Evolutionary conservation across 2,797 vertebrate genomes (phyloP).

Genomic region (Dendrocincla fuliginosa): DNA sequence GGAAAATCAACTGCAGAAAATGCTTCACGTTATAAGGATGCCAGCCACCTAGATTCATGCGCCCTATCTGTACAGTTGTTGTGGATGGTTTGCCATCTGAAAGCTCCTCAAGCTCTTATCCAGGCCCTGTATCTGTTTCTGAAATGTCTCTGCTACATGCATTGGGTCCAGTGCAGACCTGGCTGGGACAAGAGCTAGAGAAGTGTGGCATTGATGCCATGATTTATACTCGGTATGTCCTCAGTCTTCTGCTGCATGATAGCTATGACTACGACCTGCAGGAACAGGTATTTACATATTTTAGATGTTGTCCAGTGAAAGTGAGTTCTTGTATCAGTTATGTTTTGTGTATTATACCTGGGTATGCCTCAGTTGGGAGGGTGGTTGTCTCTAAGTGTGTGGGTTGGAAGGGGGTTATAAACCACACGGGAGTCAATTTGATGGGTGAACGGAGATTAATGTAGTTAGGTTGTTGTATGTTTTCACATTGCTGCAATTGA

Average conservation of each 20-base stretch:
- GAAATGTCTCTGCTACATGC: slow-evolving; percentile 99
- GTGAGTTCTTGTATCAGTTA: slow-evolving; percentile 31
- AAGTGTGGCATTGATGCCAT: slow-evolving; percentile 99
- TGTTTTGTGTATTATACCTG: slow-evolving; percentile 53
- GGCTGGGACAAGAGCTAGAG: slow-evolving; percentile 99
- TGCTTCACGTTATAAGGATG: slow-evolving; percentile 87
- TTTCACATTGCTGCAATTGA: not conserved
- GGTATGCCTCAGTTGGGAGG: not conserved
- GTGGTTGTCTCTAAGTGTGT: not conserved
- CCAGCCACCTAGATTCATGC: slow-evolving; percentile 94
- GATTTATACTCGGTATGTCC: slow-evolving; percentile 98
- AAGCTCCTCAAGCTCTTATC: slow-evolving; percentile 87
- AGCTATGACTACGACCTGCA: slow-evolving; percentile 98
- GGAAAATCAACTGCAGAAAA: slow-evolving; percentile 78
- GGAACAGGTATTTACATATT: slow-evolving; percentile 89
- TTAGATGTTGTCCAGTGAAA: slow-evolving; percentile 58
- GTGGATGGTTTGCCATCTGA: slow-evolving; percentile 91
- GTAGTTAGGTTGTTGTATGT: not conserved
- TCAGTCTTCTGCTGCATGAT: slow-evolving; percentile 98
- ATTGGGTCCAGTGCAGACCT: slow-evolving; percentile 98
- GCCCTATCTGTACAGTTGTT: slow-evolving; percentile 89
- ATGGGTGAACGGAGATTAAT: not conserved
- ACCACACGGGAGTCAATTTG: not conserved
- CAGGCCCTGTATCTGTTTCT: slow-evolving; percentile 86
- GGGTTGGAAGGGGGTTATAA: slow-evolving; percentile 28